Evolutionary conservation across 2,797 vertebrate species (phyloP), one percentile per base, ranked within the genome.

Genomic region (Oreonectes daqikongensis): DNA sequence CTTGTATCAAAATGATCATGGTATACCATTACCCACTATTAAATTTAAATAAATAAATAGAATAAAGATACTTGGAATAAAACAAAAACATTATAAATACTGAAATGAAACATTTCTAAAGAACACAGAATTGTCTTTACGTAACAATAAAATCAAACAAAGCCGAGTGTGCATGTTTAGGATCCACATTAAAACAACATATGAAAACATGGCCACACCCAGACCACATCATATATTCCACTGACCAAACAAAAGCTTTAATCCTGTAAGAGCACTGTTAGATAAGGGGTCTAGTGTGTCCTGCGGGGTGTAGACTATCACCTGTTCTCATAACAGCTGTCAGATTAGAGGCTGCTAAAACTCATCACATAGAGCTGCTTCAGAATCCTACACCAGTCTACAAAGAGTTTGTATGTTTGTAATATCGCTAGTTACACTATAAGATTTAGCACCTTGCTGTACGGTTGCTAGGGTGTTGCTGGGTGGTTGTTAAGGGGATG

Each of bases 241-340:
- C 50, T 72, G 72, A 63, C 53, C 71, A 48, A 63, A 24, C 46
- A 55, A 42, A 20, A 6, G 57, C 22, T 69, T 77, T 38, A 46
- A 70, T 70, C 59, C 38, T 40, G 44, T 28, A 28, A 57, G 38
- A 67, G 46, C 22, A 17, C 26, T 48, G 65, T 70, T 15, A 68
- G 61, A 75, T 63, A 71, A 67, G 28, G 28, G 35, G 67, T 61
- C 68, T 75, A 61, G 42, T 68, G 50, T 67, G 20, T 69, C 72
- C 67, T 67, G 30, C 18, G 28, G 63, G 38, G 38, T 72, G 71
- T 48, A 40, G 35, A 48, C 15, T 59, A 59, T 69, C 61, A 65
- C 50, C 38, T 79, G 72, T 59, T 57, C 64, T 48, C 48, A 42
- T 32, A 66, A 69, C 81, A 76, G 69, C 42, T 73, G 40, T 46